Percentiles rank a stretch among this genome's conserved stretches.
Conservation (phyloP, 2,888 invertebrate genomes). For the Leucoma salicis region DNA sequence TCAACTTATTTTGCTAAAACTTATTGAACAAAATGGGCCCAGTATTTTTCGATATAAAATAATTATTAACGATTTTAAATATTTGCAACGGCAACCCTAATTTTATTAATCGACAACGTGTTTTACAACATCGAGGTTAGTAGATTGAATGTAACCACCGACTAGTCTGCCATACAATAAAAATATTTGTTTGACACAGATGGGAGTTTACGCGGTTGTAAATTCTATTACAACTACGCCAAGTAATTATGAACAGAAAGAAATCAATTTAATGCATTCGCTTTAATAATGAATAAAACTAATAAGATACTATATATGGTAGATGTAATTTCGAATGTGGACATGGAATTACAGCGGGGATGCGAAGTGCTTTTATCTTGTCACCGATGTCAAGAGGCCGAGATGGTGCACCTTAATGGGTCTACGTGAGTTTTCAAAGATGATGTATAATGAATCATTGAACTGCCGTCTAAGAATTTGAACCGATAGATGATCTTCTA, state of each 20-base stretch:
- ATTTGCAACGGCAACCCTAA: slow-evolving; percentile 17
- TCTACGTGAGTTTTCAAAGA: no score
- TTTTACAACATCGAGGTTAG: slow-evolving; percentile 51
- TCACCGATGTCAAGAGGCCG: no score
- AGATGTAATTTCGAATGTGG: background rate
- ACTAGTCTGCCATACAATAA: slow-evolving; percentile 48
- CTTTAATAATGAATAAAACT: background rate
- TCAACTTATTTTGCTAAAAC: no score
- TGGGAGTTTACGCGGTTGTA: slow-evolving; percentile 46
- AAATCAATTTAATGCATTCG: slow-evolving; percentile 2
- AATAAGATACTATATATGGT: background rate
- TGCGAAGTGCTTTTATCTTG: background rate
- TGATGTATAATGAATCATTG: no score
- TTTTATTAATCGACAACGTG: slow-evolving; percentile 35
- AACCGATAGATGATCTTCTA: no score
- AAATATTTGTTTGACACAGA: slow-evolving; percentile 54
- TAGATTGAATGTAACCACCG: slow-evolving; percentile 50
- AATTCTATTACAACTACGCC: slow-evolving; percentile 38
- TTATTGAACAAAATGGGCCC: no score
- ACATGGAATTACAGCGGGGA: background rate
- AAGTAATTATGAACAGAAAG: background rate
- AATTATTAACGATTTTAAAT: no score
- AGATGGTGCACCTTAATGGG: no score
- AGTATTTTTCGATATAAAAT: no score
- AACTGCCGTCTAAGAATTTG: no score